Base-by-base conservation (phyloP, 1,140 invertebrate species). In the Wiebesia pumilae region DNA sequence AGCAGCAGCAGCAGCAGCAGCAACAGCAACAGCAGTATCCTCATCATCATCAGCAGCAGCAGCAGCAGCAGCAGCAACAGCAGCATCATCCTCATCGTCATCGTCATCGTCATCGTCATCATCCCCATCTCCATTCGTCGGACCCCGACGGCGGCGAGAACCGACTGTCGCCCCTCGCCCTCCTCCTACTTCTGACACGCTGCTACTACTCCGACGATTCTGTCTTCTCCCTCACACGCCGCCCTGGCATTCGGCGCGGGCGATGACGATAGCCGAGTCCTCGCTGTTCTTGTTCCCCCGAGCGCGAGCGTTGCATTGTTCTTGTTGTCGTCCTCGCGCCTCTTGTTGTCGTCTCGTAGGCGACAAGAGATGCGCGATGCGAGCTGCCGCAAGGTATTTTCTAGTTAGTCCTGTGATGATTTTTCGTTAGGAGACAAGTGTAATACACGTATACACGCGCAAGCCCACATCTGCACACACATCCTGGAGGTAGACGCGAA, bases 331-430 rank as follows among this genome's bases (percentile, higher is more conserved):
- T 82, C 80, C 87, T 62, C 27, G 43, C 77, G 19, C 43, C 43
- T n/a, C n/a, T n/a, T n/a, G n/a, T n/a, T n/a, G 43, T 47, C 30
- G 40, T 33, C 47, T 33, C 51, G 47, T 73, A 40, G n/a, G 43
- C 83, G 73, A 83, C 83, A 33, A 79, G 81, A 51, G 73, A 79
- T 30, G 88, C 89, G 83, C 89, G 87, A 87, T 65, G 88, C 90
- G 86, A 89, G 87, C 88, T 69, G 87, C 80, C 90, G 87, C 88
- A 82, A 88, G 90, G 89, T 93, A 91, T 93, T 93, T 93, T 87
- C 90, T 93, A 93, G 92, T 94, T 94, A 93, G 93, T 93, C 93
- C 93, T 94, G 93, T 93, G 93, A 91, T 91, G 89, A 93, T 93
- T 93, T 93, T 91, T 83, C 92, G 90, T 93, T 93, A 93, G 92